Conservation (phyloP, 2,113 vertebrate genomes). For the Epinephelus fuscoguttatus region DNA sequence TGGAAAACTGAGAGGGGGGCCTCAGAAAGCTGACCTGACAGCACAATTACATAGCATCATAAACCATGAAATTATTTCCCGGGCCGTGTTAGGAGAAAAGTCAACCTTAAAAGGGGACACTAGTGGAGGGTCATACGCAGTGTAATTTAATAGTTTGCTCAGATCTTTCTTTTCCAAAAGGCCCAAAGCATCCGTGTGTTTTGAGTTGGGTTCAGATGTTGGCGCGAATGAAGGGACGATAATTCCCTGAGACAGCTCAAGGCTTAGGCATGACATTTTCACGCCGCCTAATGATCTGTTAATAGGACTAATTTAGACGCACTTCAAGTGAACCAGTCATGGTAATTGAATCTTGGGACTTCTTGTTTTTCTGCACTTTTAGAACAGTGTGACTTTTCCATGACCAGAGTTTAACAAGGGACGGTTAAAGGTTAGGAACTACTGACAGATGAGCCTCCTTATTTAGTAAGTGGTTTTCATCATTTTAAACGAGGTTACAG, state of each 20-base stretch:
- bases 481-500: background rate
- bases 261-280: slow-evolving; percentile 53
- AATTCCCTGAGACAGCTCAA: slow-evolving; percentile 4
- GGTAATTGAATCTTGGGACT: slow-evolving; percentile 19
- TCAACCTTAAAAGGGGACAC: slow-evolving; percentile 35
- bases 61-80: slow-evolving; percentile 65
- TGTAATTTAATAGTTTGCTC: slow-evolving; percentile 46
- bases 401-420: background rate
- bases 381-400: background rate
- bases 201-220: slow-evolving; percentile 23
- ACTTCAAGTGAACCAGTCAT: slow-evolving; percentile 11
- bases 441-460: background rate
- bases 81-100: slow-evolving; percentile 27
- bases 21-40: slow-evolving; percentile 64
- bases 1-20: slow-evolving; percentile 9
- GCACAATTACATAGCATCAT: slow-evolving; percentile 56
- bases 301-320: slow-evolving; percentile 41
- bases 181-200: slow-evolving; percentile 15
- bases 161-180: slow-evolving; percentile 17
- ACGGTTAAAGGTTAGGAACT: slow-evolving; percentile 5
- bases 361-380: background rate
- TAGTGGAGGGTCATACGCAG: slow-evolving; percentile 12
- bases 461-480: background rate
- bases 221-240: slow-evolving; percentile 4
- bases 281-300: slow-evolving; percentile 40